Evolutionary conservation across 2,888 invertebrate genomes (phyloP).

Genomic region (Bellardia pandia): DNA sequence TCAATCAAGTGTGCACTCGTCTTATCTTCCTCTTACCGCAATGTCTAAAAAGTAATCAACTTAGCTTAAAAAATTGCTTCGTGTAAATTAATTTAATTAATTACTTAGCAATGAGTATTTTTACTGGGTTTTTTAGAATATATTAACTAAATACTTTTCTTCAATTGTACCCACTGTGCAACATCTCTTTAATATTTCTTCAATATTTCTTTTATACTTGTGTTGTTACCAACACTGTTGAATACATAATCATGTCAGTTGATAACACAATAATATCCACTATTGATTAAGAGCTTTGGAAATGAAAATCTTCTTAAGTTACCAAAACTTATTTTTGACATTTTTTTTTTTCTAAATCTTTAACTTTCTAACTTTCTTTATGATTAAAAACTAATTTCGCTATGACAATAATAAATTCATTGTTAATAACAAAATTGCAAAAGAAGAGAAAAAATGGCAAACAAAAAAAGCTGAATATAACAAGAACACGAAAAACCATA

Average conservation of each 20-base stretch:
- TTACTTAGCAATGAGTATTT: no score
- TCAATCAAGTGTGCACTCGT: no score
- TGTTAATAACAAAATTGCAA: slow-evolving; percentile 56
- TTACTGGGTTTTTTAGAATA: no score
- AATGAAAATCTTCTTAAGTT: slow-evolving; percentile 44
- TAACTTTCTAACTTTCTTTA: slow-evolving; percentile 36
- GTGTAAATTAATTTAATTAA: no score
- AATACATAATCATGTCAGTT: slow-evolving; percentile 5
- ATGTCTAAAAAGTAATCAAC: no score
- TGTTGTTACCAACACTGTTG: not conserved
- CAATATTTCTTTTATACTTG: not conserved
- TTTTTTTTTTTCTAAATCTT: slow-evolving; percentile 6
- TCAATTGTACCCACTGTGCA: no score
- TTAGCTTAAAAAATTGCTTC: no score
- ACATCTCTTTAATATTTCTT: not conserved
- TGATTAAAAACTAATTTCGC: slow-evolving; percentile 64
- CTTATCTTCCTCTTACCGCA: no score
- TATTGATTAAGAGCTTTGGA: slow-evolving; percentile 42
- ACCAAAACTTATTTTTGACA: slow-evolving; percentile 31
- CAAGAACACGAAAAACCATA: slow-evolving; percentile 60
- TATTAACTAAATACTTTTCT: no score
- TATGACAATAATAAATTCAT: slow-evolving; percentile 69
- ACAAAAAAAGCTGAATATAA: slow-evolving; percentile 20
- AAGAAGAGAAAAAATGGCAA: slow-evolving; percentile 3
- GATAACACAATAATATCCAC: slow-evolving; percentile 5